A percentile compares a stretch with the other conserved stretches of the same genome.
Evolutionary conservation across 1,140 invertebrate genomes (phyloP).

Genomic region (fruit fly (Drosophila melanogaster)): DNA sequence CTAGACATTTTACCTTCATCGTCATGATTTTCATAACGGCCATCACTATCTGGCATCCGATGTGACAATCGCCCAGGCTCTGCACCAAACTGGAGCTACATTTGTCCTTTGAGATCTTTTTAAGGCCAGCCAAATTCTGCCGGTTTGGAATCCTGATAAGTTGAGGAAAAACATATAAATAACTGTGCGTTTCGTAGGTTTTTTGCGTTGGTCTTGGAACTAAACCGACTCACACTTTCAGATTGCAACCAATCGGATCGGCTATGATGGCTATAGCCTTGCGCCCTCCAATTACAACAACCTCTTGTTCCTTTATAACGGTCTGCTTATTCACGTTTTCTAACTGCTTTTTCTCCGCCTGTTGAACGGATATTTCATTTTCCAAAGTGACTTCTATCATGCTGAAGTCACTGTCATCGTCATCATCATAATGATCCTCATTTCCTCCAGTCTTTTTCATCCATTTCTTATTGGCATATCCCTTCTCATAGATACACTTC

Average conservation of each 20-base stretch:
- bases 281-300: constrained; percentile 58
- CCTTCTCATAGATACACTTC: not conserved
- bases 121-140: constrained; percentile 13
- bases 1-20: constrained; percentile 21
- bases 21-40: constrained; percentile 59
- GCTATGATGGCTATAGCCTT: constrained; percentile 50
- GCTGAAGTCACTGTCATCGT: constrained; percentile 7
- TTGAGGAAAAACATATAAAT: not conserved
- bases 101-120: constrained; percentile 27
- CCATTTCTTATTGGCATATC: not conserved
- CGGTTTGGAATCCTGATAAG: constrained; percentile 29
- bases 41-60: constrained; percentile 27
- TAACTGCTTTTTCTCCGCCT: too few relatives aligned
- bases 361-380: constrained; percentile 34
- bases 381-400: constrained; percentile 31
- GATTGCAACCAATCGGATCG: constrained; percentile 5
- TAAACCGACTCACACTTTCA: constrained; percentile 66
- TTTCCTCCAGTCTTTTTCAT: not conserved
- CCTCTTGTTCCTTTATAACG: constrained; percentile 33
- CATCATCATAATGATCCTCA: not conserved
- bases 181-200: not conserved
- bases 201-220: constrained; percentile 7
- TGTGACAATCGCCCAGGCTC: constrained; percentile 11
- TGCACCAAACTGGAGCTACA: constrained; percentile 1
- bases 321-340: constrained; percentile 1